phyloP scores from a whole-genome alignment of 2,113 vertebrate species.

The Rhinopomastus cyanomelas region DNA sequence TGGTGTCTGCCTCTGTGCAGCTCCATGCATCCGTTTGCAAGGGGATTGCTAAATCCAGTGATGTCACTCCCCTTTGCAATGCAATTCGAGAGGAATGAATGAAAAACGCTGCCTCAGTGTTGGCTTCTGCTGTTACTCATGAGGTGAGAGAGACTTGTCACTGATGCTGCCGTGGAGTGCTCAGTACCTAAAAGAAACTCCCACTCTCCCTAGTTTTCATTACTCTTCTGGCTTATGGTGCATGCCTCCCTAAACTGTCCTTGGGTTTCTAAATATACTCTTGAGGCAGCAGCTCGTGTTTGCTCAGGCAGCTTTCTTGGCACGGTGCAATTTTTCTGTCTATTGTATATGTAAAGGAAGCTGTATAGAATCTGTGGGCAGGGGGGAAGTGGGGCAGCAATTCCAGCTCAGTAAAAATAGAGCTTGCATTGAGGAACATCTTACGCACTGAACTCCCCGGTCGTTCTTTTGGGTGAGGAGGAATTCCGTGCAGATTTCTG shows the following conservation, averaged over 20 bases:
- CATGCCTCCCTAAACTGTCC: conserved; percentile 5
- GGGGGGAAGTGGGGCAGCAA: background rate
- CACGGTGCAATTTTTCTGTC: conserved; percentile 12
- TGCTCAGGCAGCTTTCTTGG: conserved; percentile 21
- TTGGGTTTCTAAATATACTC: conserved; percentile 36
- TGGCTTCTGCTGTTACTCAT: background rate
- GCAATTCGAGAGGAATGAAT: background rate
- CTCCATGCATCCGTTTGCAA: background rate
- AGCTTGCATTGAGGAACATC: background rate
- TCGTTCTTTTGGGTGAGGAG: background rate
- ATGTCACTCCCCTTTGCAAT: background rate
- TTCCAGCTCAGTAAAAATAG: background rate
- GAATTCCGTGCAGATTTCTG: background rate
- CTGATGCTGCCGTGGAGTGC: background rate
- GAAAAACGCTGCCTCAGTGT: background rate
- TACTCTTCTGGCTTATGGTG: conserved; percentile 12
- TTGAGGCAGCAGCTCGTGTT: background rate
- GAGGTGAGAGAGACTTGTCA: background rate
- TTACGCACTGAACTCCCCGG: fast-evolving
- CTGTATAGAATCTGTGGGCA: background rate
- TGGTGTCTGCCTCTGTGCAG: background rate
- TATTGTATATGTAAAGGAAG: background rate
- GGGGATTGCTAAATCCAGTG: background rate
- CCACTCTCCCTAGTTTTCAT: background rate
- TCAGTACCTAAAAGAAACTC: conserved; percentile 22